Evolutionary conservation across 2,113 vertebrate genomes (phyloP).

Genomic region (Poeciliopsis prolifica): DNA sequence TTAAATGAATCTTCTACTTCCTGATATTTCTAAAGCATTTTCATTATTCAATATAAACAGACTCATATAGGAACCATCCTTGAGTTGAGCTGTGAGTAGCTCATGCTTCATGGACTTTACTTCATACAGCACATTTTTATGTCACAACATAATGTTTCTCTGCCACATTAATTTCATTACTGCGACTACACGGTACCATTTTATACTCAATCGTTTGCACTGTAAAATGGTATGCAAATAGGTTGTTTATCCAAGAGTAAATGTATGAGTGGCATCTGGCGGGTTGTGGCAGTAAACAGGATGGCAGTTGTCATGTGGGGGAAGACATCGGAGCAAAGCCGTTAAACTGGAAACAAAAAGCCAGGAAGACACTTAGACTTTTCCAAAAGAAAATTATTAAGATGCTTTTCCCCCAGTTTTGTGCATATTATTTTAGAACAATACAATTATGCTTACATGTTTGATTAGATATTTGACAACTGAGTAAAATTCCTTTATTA

Average conservation of each 20-base stretch:
- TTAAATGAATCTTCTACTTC: not conserved
- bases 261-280: not conserved
- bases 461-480: not conserved
- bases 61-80: not conserved
- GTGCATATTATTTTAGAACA: not conserved
- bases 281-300: not conserved
- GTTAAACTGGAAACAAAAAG: not conserved
- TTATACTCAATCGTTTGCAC: not conserved
- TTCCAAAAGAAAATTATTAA: not conserved
- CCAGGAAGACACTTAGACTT: not conserved
- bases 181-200: not conserved
- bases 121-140: not conserved
- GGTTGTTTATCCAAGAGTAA: constrained; percentile 12
- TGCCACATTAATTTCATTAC: not conserved
- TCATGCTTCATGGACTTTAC: not conserved
- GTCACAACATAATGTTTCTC: not conserved
- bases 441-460: not conserved
- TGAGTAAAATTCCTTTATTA: too few species aligned
- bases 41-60: not conserved
- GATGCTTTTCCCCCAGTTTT: too few species aligned
- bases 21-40: not conserved
- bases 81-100: not conserved
- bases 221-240: constrained; percentile 11
- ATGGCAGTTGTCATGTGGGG: not conserved
- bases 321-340: not conserved